Base-by-base conservation (phyloP, 2,797 vertebrate genomes). In the Corythornis leucogaster region DNA sequence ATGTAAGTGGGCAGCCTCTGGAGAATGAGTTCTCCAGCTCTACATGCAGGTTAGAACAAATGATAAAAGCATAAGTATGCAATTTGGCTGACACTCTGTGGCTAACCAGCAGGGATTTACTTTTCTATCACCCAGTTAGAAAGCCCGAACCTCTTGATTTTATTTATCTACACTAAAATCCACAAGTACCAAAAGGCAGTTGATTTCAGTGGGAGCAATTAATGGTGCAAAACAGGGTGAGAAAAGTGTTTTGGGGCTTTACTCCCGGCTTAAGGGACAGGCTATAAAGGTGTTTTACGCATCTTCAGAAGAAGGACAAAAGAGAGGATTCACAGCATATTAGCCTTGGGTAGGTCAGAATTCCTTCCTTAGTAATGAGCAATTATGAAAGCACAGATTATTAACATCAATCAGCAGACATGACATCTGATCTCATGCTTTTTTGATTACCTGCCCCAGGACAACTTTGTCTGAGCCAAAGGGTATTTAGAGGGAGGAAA, bases 391-490 rank as follows among this genome's bases (percentile, higher is more conserved):
- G 78, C 61, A 88, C n/a, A 84, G 75, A 80, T 94, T 95, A 94
- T 80, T 88, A 96, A 88, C 77, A 95, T 94, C 92, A 94, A 71
- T 86, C 88, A 94, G 70, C 78, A 96, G 78, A 90, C 90, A 63
- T 25, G 90, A 93, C 71, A 96, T 78, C 66, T 93, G 92, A 95
- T 94, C 94, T 90, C 93, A 87, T 77, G 28, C 90, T 93, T 88
- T 94, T 80, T 68, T 94, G 83, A 94, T 86, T 94, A 96, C 95
- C 94, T 95, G 95, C 95, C 93, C 84, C 93, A 94, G 95, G 90
- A 95, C 86, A 96, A 88, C 95, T 94, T 74, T 85, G 92, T 95
- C 94, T 96, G 88, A 94, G 92, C 95, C 68, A 95, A 95, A 94
- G 93, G 92, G 83, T 94, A 84, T 84, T 88, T 43, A 67, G 75